Evolutionary conservation across 2,888 invertebrate species (phyloP).

Genomic region (Drosophila lacicola): DNA sequence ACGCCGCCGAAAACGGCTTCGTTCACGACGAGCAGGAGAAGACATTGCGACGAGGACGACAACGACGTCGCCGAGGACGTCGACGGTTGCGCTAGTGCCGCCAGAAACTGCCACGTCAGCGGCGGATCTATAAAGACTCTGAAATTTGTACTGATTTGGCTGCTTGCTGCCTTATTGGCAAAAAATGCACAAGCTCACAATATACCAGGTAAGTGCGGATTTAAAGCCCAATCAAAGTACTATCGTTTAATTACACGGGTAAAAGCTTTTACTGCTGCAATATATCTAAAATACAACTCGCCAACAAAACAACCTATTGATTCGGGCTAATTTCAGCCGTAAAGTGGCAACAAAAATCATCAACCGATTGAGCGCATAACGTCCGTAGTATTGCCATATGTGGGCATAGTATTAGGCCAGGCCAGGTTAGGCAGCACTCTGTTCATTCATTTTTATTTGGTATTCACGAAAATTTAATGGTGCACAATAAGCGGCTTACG

Average conservation of each 20-base stretch:
- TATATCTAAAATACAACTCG: neutral
- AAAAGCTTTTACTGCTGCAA: conserved; percentile 3
- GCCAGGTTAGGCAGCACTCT: conserved; percentile 4
- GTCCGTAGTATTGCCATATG: conserved; percentile 31
- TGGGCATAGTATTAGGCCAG: conserved; percentile 15
- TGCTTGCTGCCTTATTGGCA: conserved; percentile 81
- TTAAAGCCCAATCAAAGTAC: neutral
- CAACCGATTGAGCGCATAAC: no score
- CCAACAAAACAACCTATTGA: conserved; percentile 37
- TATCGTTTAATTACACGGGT: conserved; percentile 33
- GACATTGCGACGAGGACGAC: conserved; percentile 43
- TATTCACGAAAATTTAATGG: conserved; percentile 69
- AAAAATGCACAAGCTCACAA: conserved; percentile 84
- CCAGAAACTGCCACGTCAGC: conserved; percentile 40
- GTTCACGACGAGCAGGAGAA: conserved; percentile 64
- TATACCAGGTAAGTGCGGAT: conserved; percentile 83
- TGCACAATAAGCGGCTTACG: conserved; percentile 73
- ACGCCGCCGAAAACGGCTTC: conserved; percentile 55
- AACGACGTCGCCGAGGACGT: conserved; percentile 57
- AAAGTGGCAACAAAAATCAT: neutral
- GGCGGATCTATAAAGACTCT: conserved; percentile 59
- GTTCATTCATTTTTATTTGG: conserved; percentile 64
- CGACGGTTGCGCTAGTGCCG: conserved; percentile 28
- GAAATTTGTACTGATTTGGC: conserved; percentile 80
- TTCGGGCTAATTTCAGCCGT: conserved; percentile 14